Evolutionary conservation across 2,888 invertebrate genomes (phyloP).

Genomic region (Harmothoe impar): DNA sequence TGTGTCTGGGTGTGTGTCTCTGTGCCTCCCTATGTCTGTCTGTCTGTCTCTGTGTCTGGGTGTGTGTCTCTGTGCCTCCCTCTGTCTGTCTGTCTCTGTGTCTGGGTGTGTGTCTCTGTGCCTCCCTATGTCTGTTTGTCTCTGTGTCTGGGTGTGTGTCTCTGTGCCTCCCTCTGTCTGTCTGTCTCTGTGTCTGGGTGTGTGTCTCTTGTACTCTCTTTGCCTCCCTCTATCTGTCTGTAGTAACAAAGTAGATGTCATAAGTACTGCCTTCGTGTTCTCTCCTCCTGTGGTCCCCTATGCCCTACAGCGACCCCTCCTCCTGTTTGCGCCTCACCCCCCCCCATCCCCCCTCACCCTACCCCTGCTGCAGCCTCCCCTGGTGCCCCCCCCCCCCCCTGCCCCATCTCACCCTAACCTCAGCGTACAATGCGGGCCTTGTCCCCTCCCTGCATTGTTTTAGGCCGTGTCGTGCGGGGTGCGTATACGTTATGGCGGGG

Average conservation of each 20-base stretch:
- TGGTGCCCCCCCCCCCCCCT: neutral
- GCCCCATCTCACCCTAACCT: neutral
- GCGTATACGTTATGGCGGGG: conserved; percentile 8
- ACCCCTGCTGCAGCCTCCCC: neutral
- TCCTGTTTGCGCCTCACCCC: neutral
- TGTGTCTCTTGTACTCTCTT: neutral
- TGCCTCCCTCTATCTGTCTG: neutral
- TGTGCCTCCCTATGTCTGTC: neutral
- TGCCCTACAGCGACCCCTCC: neutral
- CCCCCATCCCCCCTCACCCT: neutral
- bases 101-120: no score
- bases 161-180: no score
- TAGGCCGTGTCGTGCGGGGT: conserved; percentile 10
- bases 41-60: no score
- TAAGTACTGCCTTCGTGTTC: neutral
- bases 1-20: neutral
- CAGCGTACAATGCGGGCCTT: neutral
- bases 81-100: no score
- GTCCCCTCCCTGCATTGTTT: conserved; percentile 46
- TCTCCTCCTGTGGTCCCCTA: neutral
- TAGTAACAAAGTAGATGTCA: neutral
- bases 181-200: neutral
- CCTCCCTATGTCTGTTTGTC: no score
- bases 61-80: no score
- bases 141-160: no score